These are phyloP conservation scores for Sterrhoptilus dennistouni DNA, from an alignment of 2,113 vertebrate species.

Conservation along the genomic window DNA sequence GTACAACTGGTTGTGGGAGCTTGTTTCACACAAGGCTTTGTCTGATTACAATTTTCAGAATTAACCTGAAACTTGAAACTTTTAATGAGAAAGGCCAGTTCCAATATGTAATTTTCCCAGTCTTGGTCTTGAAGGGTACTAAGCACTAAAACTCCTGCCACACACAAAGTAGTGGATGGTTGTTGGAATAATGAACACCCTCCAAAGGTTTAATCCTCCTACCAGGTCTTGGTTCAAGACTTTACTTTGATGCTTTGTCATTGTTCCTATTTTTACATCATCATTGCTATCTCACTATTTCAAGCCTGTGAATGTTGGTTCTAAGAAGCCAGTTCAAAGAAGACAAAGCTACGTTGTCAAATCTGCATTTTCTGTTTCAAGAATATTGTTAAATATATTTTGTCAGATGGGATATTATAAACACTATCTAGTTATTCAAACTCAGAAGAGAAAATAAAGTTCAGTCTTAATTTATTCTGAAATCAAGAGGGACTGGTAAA, in stretches of 20 bases:
- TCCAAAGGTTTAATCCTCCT: neutral
- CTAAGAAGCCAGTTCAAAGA: neutral
- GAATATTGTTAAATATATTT: neutral
- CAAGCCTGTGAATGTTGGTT: neutral
- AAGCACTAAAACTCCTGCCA: neutral
- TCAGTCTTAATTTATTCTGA: neutral
- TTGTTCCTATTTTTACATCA: neutral
- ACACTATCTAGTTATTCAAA: neutral
- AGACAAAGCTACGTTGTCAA: neutral
- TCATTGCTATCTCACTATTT: neutral
- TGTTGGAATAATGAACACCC: neutral
- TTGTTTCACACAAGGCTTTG: conserved; percentile 22
- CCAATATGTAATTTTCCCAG: neutral
- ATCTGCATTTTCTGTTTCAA: neutral
- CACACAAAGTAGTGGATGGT: neutral
- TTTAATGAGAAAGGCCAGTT: neutral
- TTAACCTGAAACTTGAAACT: conserved; percentile 51
- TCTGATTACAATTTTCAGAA: conserved; percentile 31
- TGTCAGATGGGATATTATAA: neutral
- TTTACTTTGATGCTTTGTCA: neutral
- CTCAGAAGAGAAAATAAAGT: neutral
- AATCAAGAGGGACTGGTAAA: neutral
- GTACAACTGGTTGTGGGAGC: neutral
- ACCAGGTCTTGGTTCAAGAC: neutral
- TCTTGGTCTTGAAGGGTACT: rapidly evolving